Conservation (phyloP, 2,797 vertebrate genomes). For the Acipenser transmontanus region DNA sequence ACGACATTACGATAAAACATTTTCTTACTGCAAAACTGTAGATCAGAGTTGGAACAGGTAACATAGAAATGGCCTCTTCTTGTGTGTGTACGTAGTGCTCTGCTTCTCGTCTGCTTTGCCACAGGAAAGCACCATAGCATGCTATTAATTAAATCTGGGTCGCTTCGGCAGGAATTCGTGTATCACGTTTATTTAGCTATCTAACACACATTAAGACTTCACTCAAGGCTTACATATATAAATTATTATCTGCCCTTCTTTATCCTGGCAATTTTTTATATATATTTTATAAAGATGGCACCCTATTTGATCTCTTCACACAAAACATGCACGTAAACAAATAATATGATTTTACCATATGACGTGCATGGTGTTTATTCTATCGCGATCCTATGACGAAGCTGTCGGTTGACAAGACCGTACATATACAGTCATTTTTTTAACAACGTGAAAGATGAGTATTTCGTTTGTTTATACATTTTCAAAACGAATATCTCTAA, state of each 20-base stretch:
- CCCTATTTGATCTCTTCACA: constrained; percentile 30
- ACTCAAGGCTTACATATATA: not conserved
- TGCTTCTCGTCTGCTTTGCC: not conserved
- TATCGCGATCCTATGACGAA: not conserved
- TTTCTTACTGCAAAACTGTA: too few species aligned
- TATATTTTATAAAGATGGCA: constrained; percentile 2
- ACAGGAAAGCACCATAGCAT: not conserved
- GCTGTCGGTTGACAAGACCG: constrained; percentile 3
- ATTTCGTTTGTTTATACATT: constrained; percentile 10
- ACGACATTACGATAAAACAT: too few species aligned
- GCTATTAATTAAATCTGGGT: constrained; percentile 1
- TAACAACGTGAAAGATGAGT: constrained; percentile 1
- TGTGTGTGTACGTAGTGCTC: not conserved
- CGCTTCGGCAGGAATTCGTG: constrained; percentile 7
- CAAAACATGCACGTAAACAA: constrained; percentile 27
- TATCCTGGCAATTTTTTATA: not conserved
- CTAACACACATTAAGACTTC: not conserved
- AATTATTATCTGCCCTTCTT: not conserved
- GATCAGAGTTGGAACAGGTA: too few species aligned
- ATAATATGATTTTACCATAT: constrained; percentile 10
- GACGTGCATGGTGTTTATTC: constrained; percentile 8
- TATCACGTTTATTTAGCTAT: constrained; percentile 4
- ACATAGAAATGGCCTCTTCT: too few species aligned
- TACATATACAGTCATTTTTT: not conserved
- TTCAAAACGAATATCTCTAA: too few species aligned